These are phyloP conservation scores for Solenopsis fugax DNA, from an alignment of 1,140 invertebrate species.

Conservation along the genomic window DNA sequence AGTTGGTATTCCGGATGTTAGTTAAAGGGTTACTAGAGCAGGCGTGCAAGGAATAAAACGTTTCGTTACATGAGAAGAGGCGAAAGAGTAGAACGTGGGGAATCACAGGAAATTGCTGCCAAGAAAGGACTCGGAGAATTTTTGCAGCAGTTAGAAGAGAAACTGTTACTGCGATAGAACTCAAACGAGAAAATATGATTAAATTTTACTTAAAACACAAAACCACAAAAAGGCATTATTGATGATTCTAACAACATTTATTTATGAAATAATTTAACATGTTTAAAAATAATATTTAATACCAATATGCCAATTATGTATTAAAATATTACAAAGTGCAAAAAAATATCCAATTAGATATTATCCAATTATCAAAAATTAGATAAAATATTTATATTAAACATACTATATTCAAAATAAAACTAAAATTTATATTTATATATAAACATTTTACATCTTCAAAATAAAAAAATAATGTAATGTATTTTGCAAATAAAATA, in stretches of 20 bases:
- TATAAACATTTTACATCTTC: neutral
- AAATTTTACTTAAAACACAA: neutral
- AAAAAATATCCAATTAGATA: neutral
- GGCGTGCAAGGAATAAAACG: slow-evolving; percentile 50
- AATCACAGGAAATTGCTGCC: slow-evolving; percentile 51
- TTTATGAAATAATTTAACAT: neutral
- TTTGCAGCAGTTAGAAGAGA: slow-evolving; percentile 20
- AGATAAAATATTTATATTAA: neutral
- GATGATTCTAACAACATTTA: slow-evolving; percentile 4
- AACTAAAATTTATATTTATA: neutral
- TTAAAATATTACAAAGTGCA: neutral
- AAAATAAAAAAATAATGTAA: neutral
- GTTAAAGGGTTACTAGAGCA: slow-evolving; percentile 37
- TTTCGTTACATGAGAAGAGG: slow-evolving; percentile 38
- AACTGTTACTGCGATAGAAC: slow-evolving; percentile 4
- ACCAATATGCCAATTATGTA: neutral
- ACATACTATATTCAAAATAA: neutral
- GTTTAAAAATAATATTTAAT: slow-evolving; percentile 6
- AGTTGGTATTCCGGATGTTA: slow-evolving; percentile 52
- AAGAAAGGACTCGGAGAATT: slow-evolving; percentile 23
- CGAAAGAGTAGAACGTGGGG: slow-evolving; percentile 27
- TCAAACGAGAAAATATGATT: neutral
- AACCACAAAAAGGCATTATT: neutral
- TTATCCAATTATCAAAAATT: neutral
- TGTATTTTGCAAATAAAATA: neutral